These are phyloP conservation scores for Eufriesea mexicana DNA, from an alignment of 1,140 invertebrate species.

Conservation along the genomic window DNA sequence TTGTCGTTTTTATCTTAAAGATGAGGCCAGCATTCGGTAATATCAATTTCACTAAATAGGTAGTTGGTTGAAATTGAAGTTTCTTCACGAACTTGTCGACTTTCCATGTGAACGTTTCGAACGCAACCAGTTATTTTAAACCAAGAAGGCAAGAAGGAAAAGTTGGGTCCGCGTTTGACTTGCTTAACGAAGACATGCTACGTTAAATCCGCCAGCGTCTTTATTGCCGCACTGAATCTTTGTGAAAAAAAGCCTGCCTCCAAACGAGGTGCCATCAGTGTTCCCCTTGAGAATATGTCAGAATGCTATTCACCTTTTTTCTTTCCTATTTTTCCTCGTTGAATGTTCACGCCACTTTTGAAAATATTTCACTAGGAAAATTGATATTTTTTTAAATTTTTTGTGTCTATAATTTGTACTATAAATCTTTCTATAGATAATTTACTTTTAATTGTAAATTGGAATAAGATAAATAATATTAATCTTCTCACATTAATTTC, in stretches of 20 bases:
- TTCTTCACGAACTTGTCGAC: background rate
- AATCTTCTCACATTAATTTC: too few relatives aligned
- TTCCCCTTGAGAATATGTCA: constrained; percentile 13
- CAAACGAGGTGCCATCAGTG: constrained; percentile 48
- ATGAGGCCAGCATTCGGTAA: background rate
- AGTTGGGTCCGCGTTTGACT: constrained; percentile 71
- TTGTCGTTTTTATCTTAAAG: background rate
- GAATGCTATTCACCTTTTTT: background rate
- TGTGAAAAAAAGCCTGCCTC: constrained; percentile 65
- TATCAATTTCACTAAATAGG: background rate
- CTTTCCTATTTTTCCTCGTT: background rate
- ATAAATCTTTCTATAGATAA: too few relatives aligned
- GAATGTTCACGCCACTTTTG: background rate
- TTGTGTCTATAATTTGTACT: too few relatives aligned
- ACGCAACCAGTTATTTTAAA: constrained; percentile 79
- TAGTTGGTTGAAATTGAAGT: background rate
- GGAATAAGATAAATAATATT: too few relatives aligned
- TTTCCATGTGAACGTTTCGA: constrained; percentile 78
- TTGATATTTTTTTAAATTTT: background rate
- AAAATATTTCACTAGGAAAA: background rate
- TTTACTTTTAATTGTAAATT: too few relatives aligned
- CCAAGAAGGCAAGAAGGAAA: constrained; percentile 73
- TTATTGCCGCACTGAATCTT: constrained; percentile 77
- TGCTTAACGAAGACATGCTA: constrained; percentile 77
- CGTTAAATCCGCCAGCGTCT: constrained; percentile 72